Evolutionary conservation across 2,113 vertebrate genomes (phyloP), one percentile per base, ranked within the genome.

Genomic region (Cricetomys ansorgei): DNA sequence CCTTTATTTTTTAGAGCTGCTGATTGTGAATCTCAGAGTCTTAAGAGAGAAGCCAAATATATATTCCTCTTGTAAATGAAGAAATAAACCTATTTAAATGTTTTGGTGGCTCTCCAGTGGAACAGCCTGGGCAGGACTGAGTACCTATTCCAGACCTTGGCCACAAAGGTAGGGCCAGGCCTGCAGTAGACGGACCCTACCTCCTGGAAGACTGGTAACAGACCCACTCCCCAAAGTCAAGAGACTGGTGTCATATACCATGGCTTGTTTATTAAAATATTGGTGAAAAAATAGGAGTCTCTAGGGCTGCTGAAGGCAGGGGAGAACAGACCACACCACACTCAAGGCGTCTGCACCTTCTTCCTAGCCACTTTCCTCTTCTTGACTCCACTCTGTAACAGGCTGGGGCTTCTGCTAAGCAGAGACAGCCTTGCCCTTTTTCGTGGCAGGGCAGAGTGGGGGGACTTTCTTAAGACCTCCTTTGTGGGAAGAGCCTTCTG

Each of bases 1-100:
- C 99, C 99, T 99, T 99, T 99, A 99, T 99, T 99, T 99, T 99
- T 99, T 99, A 99, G 99, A 99, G 99, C 98, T 98, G 99, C 97
- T 99, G 99, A 99, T 98, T 98, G 98, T 98, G 97, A 98, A 99
- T 99, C 99, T 99, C 98, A 97, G 98, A 98, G 98, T 98, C 98
- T 98, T 97, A 97, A 97, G 96, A 98, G 97, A 98, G 98, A 98
- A 98, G 96, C 98, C 98, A 99, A 98, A 99, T 99, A 99, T 99
- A 99, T 99, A 99, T 98, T 99, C 98, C 98, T 99, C 99, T 99
- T 99, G 99, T 99, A 99, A 99, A 99, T 99, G 99, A 99, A 99
- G 97, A 99, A 99, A 99, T 99, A 99, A 99, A 99, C 98, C 96
- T 99, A 99, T 99, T 99, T 98, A 99, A 99, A 94, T 4, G 48